Percentiles rank a stretch among this genome's conserved stretches.
Evolutionary conservation across 2,888 invertebrate species (phyloP).

Genomic region (Drosophila cognata): DNA sequence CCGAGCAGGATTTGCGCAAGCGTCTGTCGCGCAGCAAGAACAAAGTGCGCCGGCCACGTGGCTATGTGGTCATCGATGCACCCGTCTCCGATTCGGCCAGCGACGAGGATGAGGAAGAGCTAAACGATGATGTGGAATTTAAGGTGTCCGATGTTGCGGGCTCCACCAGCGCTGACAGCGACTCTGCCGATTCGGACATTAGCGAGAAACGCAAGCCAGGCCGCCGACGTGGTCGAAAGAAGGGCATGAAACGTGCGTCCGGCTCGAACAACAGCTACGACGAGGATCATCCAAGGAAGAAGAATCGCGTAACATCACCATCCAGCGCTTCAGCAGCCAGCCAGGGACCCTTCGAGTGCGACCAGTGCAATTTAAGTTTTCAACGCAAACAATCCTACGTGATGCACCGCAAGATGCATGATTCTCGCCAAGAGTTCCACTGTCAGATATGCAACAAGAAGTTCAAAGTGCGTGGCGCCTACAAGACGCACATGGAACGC

Average conservation of each 20-base stretch:
- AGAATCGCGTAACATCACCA: conserved; percentile 28
- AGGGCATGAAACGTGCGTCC: conserved; percentile 39
- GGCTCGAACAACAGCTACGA: conserved; percentile 51
- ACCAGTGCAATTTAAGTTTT: conserved; percentile 85
- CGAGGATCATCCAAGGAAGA: conserved; percentile 54
- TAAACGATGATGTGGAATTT: conserved; percentile 83
- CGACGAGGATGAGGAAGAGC: conserved; percentile 79
- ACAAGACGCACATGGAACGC: conserved; percentile 84
- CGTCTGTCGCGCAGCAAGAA: conserved; percentile 84
- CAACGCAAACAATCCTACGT: conserved; percentile 86
- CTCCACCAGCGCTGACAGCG: conserved; percentile 77
- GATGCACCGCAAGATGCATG: conserved; percentile 86
- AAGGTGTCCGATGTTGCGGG: conserved; percentile 83
- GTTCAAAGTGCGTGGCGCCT: conserved; percentile 85
- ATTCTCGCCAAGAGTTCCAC: conserved; percentile 81
- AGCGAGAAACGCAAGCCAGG: conserved; percentile 71
- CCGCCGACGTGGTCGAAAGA: conserved; percentile 65
- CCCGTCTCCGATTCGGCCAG: conserved; percentile 81
- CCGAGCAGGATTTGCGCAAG: conserved; percentile 84
- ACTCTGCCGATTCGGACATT: conserved; percentile 80
- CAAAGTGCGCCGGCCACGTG: conserved; percentile 82
- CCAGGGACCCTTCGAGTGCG: conserved; percentile 67
- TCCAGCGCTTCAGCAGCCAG: conserved; percentile 24
- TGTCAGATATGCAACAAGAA: conserved; percentile 85
- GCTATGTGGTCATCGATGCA: conserved; percentile 84